Evolutionary conservation across 1,140 invertebrate species (phyloP).

Genomic region (Drosophila elegans): DNA sequence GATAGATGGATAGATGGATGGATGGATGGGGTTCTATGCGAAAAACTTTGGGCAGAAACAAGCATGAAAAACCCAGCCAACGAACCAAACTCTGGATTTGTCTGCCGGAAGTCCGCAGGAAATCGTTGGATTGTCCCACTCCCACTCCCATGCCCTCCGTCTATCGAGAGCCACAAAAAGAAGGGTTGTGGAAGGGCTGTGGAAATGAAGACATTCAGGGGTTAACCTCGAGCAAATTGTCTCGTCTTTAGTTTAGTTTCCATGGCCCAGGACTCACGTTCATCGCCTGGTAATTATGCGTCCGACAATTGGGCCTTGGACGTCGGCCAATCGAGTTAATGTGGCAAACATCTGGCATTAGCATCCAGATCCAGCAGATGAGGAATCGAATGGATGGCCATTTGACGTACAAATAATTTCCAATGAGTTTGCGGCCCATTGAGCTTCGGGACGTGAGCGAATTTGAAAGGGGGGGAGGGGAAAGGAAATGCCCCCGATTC

Average conservation of each 20-base stretch:
- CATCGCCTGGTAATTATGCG: constrained; percentile 70
- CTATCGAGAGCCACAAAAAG: constrained; percentile 28
- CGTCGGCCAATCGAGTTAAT: constrained; percentile 77
- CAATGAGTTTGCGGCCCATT: constrained; percentile 81
- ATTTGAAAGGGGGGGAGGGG: neutral
- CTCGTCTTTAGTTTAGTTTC: constrained; percentile 66
- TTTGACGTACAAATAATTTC: constrained; percentile 80
- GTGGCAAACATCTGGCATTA: constrained; percentile 75
- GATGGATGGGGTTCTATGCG: constrained; percentile 41
- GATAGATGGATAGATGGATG: constrained; percentile 38
- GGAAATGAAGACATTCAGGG: constrained; percentile 22
- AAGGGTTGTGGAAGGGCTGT: constrained; percentile 52
- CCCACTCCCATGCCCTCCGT: constrained; percentile 5
- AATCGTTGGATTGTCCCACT: constrained; percentile 73
- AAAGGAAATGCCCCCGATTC: neutral
- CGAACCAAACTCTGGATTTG: constrained; percentile 76
- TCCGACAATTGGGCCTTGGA: constrained; percentile 68
- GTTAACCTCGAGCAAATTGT: constrained; percentile 55
- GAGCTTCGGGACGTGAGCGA: constrained; percentile 61
- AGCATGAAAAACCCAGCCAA: constrained; percentile 26
- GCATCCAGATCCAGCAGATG: constrained; percentile 51
- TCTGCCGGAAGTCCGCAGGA: constrained; percentile 79
- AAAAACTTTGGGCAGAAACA: constrained; percentile 59
- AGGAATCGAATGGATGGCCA: constrained; percentile 46
- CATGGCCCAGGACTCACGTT: constrained; percentile 57